Conservation (phyloP, 2,797 vertebrate genomes). For the Macropus fuliginosus region DNA sequence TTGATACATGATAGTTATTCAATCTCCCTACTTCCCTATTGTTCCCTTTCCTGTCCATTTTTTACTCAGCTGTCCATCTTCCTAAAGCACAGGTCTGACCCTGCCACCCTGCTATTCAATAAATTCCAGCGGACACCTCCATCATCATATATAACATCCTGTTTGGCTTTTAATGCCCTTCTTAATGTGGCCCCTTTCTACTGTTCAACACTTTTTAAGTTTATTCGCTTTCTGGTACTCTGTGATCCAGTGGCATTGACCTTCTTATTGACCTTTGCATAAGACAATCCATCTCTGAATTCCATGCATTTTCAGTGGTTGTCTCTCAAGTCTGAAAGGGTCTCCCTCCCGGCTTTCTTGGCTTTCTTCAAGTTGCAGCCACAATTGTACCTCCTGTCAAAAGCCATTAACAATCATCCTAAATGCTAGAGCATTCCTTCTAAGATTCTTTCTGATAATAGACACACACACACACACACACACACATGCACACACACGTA, state of each 20-base stretch:
- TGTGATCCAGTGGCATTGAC: background rate
- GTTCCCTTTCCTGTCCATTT: background rate
- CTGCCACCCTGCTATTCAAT: background rate
- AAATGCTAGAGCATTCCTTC: background rate
- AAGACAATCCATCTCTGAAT: background rate
- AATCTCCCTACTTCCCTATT: background rate
- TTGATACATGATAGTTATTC: background rate
- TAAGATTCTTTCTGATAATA: background rate
- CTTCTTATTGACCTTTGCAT: background rate
- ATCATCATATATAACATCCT: background rate
- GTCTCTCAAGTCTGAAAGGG: background rate
- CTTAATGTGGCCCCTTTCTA: background rate
- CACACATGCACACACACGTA: too few species aligned
- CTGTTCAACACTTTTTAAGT: background rate
- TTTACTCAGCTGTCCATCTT: background rate
- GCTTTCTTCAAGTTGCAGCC: background rate
- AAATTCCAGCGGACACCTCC: background rate
- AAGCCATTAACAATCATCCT: background rate
- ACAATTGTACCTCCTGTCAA: background rate
- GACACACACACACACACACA: too few species aligned
- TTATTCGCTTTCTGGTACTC: background rate
- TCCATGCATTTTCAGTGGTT: background rate
- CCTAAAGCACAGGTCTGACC: background rate
- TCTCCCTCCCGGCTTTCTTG: background rate
- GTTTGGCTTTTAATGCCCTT: background rate